A percentile compares a stretch with the other conserved stretches of the same genome.
Conservation (phyloP, 2,888 invertebrate species). For the Augiades crinisus region DNA sequence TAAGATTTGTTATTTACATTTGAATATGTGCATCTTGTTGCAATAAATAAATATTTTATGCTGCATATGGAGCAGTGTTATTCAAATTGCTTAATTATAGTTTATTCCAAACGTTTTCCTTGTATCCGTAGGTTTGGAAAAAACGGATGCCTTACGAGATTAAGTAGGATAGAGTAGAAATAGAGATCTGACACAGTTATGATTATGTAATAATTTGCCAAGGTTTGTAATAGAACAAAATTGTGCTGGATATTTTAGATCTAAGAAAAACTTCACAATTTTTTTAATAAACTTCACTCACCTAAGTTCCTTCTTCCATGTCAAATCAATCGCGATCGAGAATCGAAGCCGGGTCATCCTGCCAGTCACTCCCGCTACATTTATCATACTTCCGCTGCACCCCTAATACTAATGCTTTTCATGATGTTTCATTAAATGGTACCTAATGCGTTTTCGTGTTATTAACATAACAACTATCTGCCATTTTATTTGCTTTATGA, state of each 20-base stretch:
- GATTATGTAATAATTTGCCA: too few species aligned
- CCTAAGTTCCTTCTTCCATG: conserved; percentile 43
- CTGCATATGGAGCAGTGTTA: conserved; percentile 6
- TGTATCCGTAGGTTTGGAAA: too few species aligned
- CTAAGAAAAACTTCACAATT: too few species aligned
- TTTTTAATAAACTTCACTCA: too few species aligned
- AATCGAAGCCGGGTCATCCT: conserved; percentile 57
- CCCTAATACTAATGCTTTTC: conserved; percentile 70
- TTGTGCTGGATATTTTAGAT: too few species aligned
- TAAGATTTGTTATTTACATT: conserved; percentile 24
- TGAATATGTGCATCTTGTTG: conserved; percentile 19
- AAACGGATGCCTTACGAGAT: too few species aligned
- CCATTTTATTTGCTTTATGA: not conserved
- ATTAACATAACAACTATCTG: not conserved
- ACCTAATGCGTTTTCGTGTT: conserved; percentile 65
- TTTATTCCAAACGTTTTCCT: too few species aligned
- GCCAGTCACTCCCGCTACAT: conserved; percentile 70
- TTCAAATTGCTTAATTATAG: not conserved
- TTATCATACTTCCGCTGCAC: conserved; percentile 72
- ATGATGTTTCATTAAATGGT: conserved; percentile 78
- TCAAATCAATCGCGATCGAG: conserved; percentile 60
- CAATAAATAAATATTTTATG: conserved; percentile 18
- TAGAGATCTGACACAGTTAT: too few species aligned
- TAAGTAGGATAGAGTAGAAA: too few species aligned
- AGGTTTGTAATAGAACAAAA: too few species aligned